Evolutionary conservation across 2,888 invertebrate genomes (phyloP), one percentile per base, ranked within the genome.

Genomic region (Acleris cristana): DNA sequence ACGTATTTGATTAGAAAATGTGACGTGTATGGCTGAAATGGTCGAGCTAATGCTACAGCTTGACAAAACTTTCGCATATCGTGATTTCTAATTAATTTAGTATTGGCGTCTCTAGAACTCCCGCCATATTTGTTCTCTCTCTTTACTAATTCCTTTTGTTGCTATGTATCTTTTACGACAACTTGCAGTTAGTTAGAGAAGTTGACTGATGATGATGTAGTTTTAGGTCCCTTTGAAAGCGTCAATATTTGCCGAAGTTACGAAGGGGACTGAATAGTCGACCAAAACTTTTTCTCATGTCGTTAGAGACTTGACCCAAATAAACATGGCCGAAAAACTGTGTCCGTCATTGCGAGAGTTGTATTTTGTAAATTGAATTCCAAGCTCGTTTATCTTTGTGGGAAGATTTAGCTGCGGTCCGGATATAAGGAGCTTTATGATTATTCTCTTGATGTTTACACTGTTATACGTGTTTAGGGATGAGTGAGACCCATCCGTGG

Each of bases 291-390:
- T 70, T 81, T 79, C 81, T 80, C 81, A 79, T 79, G 78, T 79
- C 77, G 77, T 80, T 76, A 76, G 79, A 72, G 74, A 74, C 75
- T 82, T 85, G 86, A 87, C 87, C 86, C 84, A 85, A 87, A 87
- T 87, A 88, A 88, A 88, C 87, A 86, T 74, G 76, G 70, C 70
- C 76, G 79, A 81, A 83, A 58, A 93, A 95, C 77, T 77, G 77
- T 76, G 78, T 77, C 78, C 75, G 76, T 80, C 80, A 81, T 74
- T 77, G 76, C 71, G 73, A 67, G 78, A 77, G 78, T 83, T 81
- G 78, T 79, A 85, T 79, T 86, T 81, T 82, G 79, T 76, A 83
- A 86, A 87, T 87, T 86, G 84, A 86, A 86, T 85, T 84, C 75
- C 74, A 75, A 75, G 73, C 74, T 78, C 74, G 78, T 82, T 84